These are phyloP conservation scores for Bergia sp. DNA, from an alignment of 92 coral and sea anemone genomes.

Conservation along the genomic window DNA sequence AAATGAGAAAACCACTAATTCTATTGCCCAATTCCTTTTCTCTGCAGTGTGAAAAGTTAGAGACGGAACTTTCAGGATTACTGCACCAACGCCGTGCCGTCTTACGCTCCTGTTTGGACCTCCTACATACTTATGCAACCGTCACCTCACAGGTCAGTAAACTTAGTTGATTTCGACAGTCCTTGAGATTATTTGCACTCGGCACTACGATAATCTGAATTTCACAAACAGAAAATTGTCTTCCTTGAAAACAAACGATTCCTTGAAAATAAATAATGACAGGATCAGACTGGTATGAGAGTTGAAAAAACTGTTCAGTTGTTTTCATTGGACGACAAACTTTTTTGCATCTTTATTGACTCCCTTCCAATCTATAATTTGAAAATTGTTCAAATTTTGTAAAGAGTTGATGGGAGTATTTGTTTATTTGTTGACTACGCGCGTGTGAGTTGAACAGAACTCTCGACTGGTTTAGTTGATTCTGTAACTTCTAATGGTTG, in stretches of 20 bases:
- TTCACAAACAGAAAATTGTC: too few species aligned
- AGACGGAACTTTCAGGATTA: constrained; percentile 89
- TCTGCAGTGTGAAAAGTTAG: constrained; percentile 93
- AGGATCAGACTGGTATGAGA: too few species aligned
- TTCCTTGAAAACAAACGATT: too few species aligned
- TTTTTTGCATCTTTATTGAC: too few species aligned
- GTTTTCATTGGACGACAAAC: too few species aligned
- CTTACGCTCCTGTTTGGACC: constrained; percentile 85
- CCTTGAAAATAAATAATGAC: too few species aligned
- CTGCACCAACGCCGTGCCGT: constrained; percentile 89
- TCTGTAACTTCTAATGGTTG: too few species aligned
- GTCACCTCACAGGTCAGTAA: constrained; percentile 84
- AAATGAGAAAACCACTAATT: not conserved
- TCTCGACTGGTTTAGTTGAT: too few species aligned
- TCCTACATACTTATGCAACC: constrained; percentile 94
- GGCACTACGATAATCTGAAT: too few species aligned
- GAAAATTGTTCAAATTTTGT: not conserved
- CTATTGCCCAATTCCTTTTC: not conserved
- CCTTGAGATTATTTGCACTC: not conserved
- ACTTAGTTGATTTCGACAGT: not conserved
- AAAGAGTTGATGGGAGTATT: not conserved
- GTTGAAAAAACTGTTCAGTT: too few species aligned
- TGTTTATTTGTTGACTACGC: not conserved
- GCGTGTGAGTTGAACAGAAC: too few species aligned
- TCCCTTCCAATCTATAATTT: not conserved